Percentiles rank a stretch among this genome's conserved stretches.
phyloP scores from a whole-genome alignment of 1,140 invertebrate species.

The Mesaphorura yosii region DNA sequence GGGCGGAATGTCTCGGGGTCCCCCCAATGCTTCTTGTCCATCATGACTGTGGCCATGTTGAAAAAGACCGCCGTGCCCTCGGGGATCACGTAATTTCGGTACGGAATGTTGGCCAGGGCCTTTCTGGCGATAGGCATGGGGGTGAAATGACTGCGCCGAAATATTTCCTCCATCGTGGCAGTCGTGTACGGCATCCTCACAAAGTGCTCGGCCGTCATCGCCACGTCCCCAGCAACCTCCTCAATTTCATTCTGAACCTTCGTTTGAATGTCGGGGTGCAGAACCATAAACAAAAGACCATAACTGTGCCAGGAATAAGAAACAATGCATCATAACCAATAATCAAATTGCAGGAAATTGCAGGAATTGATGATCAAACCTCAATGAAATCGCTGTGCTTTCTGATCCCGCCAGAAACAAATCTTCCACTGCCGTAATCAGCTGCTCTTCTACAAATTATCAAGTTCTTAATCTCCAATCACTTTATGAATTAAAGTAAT shows the following conservation, averaged over 20 bases:
- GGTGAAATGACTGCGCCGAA: background rate
- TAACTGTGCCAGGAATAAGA: too few relatives aligned
- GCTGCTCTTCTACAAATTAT: slow-evolving; percentile 9
- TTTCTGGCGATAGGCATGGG: background rate
- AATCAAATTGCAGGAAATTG: background rate
- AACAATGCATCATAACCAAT: too few relatives aligned
- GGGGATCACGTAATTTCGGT: background rate
- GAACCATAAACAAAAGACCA: background rate
- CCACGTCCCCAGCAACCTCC: background rate
- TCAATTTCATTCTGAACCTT: background rate
- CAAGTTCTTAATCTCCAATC: background rate
- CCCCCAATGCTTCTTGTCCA: background rate
- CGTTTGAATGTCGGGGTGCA: background rate
- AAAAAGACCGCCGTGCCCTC: background rate
- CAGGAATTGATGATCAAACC: background rate
- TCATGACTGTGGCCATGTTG: background rate
- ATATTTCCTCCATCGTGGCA: background rate
- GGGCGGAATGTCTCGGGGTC: background rate
- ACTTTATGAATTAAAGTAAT: background rate
- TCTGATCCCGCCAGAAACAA: slow-evolving; percentile 60
- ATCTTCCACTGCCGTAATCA: slow-evolving; percentile 13
- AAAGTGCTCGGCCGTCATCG: background rate
- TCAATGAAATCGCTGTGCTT: slow-evolving; percentile 46
- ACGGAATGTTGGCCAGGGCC: background rate
- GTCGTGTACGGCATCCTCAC: background rate